Conservation (phyloP, 1,140 invertebrate species). For the Berghia stephanieae region DNA sequence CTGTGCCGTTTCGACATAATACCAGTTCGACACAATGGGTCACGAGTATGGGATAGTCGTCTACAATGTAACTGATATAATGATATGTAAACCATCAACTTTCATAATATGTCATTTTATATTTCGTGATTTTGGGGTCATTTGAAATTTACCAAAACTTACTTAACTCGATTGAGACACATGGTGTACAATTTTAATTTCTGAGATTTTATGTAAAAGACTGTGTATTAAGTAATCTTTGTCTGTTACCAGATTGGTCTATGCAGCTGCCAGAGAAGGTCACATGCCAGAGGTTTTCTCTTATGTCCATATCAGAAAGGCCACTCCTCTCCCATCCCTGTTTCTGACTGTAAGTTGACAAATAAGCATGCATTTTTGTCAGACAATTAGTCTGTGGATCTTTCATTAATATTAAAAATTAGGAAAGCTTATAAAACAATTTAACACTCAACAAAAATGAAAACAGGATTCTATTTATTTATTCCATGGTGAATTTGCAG, state of each 20-base stretch:
- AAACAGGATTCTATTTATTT: too few relatives aligned
- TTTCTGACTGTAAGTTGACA: constrained; percentile 84
- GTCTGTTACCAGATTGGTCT: constrained; percentile 65
- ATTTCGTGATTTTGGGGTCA: too few relatives aligned
- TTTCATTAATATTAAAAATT: background rate
- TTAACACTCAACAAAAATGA: too few relatives aligned
- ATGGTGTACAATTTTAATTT: background rate
- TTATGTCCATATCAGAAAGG: constrained; percentile 84
- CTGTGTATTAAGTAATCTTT: background rate
- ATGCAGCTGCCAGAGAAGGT: constrained; percentile 90
- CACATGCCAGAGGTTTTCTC: constrained; percentile 89
- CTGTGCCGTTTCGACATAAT: too few relatives aligned
- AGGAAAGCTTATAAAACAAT: background rate
- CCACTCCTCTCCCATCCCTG: constrained; percentile 91
- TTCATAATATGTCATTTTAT: too few relatives aligned
- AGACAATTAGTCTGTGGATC: too few relatives aligned
- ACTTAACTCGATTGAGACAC: background rate
- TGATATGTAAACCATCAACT: too few relatives aligned
- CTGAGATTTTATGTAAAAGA: background rate
- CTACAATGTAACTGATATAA: too few relatives aligned
- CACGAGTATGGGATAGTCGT: too few relatives aligned
- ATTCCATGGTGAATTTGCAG: too few relatives aligned
- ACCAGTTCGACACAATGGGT: too few relatives aligned
- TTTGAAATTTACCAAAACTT: background rate
- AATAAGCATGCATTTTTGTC: too few relatives aligned